These are phyloP conservation scores for Semotilus atromaculatus DNA, from an alignment of 2,797 vertebrate species.

Conservation along the genomic window DNA sequence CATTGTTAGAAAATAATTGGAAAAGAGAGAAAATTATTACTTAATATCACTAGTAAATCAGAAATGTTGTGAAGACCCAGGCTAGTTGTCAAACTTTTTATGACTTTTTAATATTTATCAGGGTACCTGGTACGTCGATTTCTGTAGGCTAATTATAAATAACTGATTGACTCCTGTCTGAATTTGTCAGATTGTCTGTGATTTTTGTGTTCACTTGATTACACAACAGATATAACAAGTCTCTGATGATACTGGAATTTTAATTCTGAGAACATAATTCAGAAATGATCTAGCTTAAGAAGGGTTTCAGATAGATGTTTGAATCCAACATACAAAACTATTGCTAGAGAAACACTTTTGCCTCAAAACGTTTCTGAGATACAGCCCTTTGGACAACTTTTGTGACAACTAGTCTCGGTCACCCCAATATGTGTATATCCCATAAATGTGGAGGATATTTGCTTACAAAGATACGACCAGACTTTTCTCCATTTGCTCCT, in stretches of 20 bases:
- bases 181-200: background rate
- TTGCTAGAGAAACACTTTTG: background rate
- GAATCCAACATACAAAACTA: background rate
- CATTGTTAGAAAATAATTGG: background rate
- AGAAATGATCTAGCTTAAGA: background rate
- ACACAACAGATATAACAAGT: background rate
- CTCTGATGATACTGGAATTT: background rate
- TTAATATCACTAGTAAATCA: background rate
- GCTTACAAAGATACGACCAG: background rate
- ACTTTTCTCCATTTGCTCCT: background rate
- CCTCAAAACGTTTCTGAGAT: background rate
- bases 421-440: background rate
- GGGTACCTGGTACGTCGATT: background rate
- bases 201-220: background rate
- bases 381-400: background rate
- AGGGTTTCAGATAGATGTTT: background rate
- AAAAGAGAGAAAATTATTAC: background rate
- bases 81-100: background rate
- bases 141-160: no score
- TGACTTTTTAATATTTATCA: background rate
- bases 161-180: background rate
- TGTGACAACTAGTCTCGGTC: background rate
- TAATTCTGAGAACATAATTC: background rate
- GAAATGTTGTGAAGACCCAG: background rate
- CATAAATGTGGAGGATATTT: background rate